These are phyloP conservation scores for Meloidogyne floridensis DNA, from an alignment of 1,140 invertebrate genomes.

Conservation along the genomic window DNA sequence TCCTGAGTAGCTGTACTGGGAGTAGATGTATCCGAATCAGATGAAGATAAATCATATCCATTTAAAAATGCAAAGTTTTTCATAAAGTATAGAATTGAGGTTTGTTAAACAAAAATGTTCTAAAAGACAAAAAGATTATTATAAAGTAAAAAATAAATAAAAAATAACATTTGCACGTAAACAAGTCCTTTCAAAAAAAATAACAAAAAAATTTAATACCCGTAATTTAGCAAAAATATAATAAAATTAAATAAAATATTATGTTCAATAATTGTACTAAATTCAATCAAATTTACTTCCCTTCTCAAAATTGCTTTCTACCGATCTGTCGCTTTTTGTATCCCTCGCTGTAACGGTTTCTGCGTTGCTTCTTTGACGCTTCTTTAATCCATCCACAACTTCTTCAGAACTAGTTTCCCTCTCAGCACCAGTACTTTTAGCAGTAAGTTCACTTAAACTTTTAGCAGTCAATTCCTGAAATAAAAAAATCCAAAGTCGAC, in stretches of 20 bases:
- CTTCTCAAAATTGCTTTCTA: background rate
- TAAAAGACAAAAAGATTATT: background rate
- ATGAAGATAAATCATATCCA: background rate
- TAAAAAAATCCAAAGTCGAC: background rate
- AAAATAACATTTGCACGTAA: background rate
- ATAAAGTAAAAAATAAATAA: background rate
- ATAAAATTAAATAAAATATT: background rate
- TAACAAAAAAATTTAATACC: background rate
- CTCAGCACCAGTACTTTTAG: background rate
- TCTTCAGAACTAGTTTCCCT: background rate
- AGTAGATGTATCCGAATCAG: background rate
- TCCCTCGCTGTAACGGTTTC: background rate
- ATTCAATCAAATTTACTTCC: background rate
- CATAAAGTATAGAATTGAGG: background rate
- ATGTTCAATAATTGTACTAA: background rate
- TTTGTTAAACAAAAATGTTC: background rate
- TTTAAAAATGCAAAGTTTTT: background rate
- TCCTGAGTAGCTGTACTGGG: background rate
- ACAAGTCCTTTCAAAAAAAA: background rate
- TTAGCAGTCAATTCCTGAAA: background rate
- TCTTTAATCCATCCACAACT: background rate
- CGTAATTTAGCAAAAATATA: background rate
- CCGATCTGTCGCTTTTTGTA: background rate
- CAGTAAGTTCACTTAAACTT: background rate
- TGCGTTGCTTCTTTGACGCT: background rate